Evolutionary conservation across 2,888 invertebrate genomes (phyloP).

Genomic region (Kryphioiulus occultus): DNA sequence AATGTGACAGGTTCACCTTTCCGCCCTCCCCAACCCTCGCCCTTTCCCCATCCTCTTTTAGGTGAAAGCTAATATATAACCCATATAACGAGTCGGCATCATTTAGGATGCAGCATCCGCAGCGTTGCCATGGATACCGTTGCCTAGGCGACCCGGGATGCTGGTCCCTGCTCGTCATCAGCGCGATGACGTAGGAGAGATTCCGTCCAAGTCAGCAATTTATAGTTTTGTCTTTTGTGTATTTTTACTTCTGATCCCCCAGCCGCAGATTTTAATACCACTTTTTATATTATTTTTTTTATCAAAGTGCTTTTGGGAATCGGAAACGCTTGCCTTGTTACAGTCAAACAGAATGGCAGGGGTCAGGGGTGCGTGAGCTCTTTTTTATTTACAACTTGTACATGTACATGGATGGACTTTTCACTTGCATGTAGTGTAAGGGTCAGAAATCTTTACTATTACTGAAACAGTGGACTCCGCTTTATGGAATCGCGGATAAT

Average conservation of each 20-base stretch:
- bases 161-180: conserved; percentile 25
- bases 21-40: neutral
- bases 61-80: conserved; percentile 31
- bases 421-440: too few species aligned
- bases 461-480: too few species aligned
- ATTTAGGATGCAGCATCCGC: conserved; percentile 29
- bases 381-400: too few species aligned
- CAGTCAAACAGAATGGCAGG: neutral
- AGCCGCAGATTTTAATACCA: neutral
- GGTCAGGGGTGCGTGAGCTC: neutral
- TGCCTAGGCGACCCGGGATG: neutral
- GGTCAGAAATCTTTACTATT: too few species aligned
- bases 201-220: neutral
- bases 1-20: conserved; percentile 12
- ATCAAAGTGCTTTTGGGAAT: neutral
- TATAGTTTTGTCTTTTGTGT: conserved; percentile 2
- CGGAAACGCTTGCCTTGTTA: neutral
- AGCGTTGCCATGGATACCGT: neutral
- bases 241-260: neutral
- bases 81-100: conserved; percentile 28
- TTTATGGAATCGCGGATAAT: too few species aligned
- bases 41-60: conserved; percentile 20
- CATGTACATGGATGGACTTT: too few species aligned
- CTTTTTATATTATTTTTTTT: neutral
- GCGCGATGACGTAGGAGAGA: neutral